Evolutionary conservation across 2,888 invertebrate species (phyloP).

Genomic region (Hetaerina titia): DNA sequence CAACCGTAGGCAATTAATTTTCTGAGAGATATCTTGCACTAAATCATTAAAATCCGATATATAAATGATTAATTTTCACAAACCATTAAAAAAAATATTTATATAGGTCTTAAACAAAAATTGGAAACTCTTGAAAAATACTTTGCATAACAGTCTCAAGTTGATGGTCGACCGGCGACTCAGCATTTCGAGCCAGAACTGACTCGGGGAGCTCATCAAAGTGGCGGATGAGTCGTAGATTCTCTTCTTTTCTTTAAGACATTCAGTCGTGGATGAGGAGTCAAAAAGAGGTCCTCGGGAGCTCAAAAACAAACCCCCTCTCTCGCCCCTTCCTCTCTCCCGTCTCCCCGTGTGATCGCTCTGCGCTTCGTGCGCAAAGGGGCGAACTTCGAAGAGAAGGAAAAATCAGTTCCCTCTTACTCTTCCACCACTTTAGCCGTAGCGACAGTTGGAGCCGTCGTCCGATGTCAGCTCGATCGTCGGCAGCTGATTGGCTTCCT

Average conservation of each 20-base stretch:
- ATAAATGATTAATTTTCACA: no score
- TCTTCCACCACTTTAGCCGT: neutral
- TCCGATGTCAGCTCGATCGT: slow-evolving; percentile 15
- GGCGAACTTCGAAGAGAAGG: neutral
- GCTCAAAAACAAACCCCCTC: no score
- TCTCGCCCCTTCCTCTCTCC: neutral
- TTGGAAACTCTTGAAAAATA: neutral
- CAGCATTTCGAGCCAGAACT: neutral
- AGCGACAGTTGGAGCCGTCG: neutral
- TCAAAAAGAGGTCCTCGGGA: no score
- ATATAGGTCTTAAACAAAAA: no score
- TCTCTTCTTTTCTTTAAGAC: no score
- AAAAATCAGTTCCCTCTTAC: neutral
- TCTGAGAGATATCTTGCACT: no score
- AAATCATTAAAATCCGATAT: no score
- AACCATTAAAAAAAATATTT: no score
- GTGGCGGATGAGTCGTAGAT: neutral
- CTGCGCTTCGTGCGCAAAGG: neutral
- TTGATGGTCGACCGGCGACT: neutral
- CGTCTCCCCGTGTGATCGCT: neutral
- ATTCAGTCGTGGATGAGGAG: no score
- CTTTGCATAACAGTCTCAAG: neutral
- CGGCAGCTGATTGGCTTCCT: slow-evolving; percentile 20
- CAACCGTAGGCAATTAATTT: no score
- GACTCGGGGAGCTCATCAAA: neutral